These are phyloP conservation scores for Tetrax tetrax DNA, from an alignment of 2,113 vertebrate species.

Conservation along the genomic window DNA sequence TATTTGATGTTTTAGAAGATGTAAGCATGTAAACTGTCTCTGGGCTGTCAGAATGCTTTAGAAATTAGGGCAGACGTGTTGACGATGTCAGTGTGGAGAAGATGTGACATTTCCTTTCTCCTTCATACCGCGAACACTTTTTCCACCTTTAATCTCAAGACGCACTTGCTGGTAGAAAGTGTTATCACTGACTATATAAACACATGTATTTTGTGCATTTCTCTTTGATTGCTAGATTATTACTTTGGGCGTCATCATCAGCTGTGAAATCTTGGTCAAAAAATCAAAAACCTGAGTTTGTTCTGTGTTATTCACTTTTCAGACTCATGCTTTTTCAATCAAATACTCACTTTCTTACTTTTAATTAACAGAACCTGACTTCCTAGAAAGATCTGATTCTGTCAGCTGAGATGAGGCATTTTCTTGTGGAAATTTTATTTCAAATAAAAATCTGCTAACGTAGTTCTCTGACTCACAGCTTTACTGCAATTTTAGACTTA, in stretches of 20 bases:
- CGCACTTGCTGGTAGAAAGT: neutral
- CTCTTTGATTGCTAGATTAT: neutral
- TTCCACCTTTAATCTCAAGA: neutral
- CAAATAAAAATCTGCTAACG: slow-evolving; percentile 18
- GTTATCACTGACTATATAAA: neutral
- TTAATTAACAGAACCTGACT: neutral
- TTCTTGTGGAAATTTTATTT: neutral
- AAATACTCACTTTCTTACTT: neutral
- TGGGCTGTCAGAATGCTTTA: neutral
- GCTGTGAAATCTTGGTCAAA: neutral
- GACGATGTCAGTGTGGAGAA: neutral
- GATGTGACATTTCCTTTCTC: neutral
- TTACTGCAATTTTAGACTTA: slow-evolving; percentile 36
- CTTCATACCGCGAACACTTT: neutral
- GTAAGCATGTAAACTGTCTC: neutral
- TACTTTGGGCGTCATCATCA: neutral
- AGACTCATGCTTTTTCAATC: neutral
- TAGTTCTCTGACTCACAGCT: slow-evolving; percentile 58
- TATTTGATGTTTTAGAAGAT: neutral
- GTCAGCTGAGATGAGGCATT: slow-evolving; percentile 4
- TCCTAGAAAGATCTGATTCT: slow-evolving; percentile 43
- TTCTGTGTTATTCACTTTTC: neutral
- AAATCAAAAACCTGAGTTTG: neutral
- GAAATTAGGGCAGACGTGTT: neutral
- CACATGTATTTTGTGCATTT: neutral